Evolutionary conservation across 1,140 invertebrate species (phyloP), one percentile per base, ranked within the genome.

Genomic region (Drosophila kanapiae): DNA sequence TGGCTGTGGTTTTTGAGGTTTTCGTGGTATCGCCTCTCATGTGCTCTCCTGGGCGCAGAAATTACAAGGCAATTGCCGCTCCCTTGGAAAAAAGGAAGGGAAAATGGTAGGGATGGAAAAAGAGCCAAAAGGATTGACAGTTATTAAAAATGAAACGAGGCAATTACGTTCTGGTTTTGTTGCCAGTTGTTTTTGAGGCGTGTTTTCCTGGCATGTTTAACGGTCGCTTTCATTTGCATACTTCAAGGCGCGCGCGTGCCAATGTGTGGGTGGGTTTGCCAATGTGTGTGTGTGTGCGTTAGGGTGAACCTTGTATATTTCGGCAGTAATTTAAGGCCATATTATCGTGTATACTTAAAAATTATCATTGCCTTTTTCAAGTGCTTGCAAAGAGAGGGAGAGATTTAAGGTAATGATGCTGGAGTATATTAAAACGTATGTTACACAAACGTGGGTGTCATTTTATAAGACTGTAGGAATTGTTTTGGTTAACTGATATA

Each of bases 81-180:
- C 83, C 76, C 83, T 75, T n/a, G 27, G 31, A 70, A 31, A 40
- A 54, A 3, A 9, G 6, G 23, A 54, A 11, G 9, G 4, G 14
- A 13, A 1, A 16, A 4, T 10, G 37, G 6, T 33, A 10, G 33
- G 47, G 27, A 23, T 23, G 23, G 31, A 51, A 48, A 63, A 77
- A 67, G 45, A 57, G 77, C 76, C 71, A 86, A 88, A 86, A 80
- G 85, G 84, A 88, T 87, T 87, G 83, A 88, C 83, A 84, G 85
- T 87, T 87, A 87, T 87, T 87, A 88, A 87, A 87, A 83, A 87
- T 80, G 83, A 87, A 87, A 87, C 83, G 84, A 88, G 83, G 84
- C 83, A 87, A 87, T 87, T 87, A 87, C 84, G 80, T 83, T 82
- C 63, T 88, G 80, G 81, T 87, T 76, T 77, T 63, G 70, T 42